A percentile compares a stretch with the other conserved stretches of the same genome.
These are phyloP conservation scores for Drosophila repletoides DNA, from an alignment of 1,140 invertebrate genomes.

Conservation along the genomic window DNA sequence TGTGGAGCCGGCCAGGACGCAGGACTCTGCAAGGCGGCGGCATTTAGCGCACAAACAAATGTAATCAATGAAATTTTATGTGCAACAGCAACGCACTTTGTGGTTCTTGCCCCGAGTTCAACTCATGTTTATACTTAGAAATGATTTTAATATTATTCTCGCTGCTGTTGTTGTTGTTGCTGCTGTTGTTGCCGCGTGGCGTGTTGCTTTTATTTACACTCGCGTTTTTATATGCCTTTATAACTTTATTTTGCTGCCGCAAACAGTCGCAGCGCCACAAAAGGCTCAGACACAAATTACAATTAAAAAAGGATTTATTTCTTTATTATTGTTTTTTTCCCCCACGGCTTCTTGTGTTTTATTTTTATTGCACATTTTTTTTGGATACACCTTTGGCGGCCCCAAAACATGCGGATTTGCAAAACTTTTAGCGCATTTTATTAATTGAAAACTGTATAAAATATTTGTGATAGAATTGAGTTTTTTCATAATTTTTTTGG, in stretches of 20 bases:
- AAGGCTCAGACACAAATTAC: slow-evolving; percentile 66
- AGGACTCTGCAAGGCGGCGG: no score
- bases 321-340: slow-evolving; percentile 36
- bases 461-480: no score
- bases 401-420: no score
- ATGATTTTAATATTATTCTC: slow-evolving; percentile 28
- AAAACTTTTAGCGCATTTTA: no score
- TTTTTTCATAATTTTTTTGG: no score
- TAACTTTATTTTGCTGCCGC: slow-evolving; percentile 72
- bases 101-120: slow-evolving; percentile 7
- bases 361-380: not conserved
- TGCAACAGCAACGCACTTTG: slow-evolving; percentile 71
- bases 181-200: slow-evolving; percentile 34
- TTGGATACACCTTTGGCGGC: no score
- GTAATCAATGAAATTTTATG: slow-evolving; percentile 81
- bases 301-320: slow-evolving; percentile 74
- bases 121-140: slow-evolving; percentile 41
- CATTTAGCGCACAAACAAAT: slow-evolving; percentile 77
- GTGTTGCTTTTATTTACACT: slow-evolving; percentile 52
- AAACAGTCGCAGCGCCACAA: slow-evolving; percentile 35
- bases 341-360: not conserved
- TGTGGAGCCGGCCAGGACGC: slow-evolving; percentile 32
- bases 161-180: slow-evolving; percentile 22
- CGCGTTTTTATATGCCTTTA: slow-evolving; percentile 63
- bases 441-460: no score